Conservation (phyloP, 1,140 invertebrate genomes). For the Diachasma alloeum region DNA sequence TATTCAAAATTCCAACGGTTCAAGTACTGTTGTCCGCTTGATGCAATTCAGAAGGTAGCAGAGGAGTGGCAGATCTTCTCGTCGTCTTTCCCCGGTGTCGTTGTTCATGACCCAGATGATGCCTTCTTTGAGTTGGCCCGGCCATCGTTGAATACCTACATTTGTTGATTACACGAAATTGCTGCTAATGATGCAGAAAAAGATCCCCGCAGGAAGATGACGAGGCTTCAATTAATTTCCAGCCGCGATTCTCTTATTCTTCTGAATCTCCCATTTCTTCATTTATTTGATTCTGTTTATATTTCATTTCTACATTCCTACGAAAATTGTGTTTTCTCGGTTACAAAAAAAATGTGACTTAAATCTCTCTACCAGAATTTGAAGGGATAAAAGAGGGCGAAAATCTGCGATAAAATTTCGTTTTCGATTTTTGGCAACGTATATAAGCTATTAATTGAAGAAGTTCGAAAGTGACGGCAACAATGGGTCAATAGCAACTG, state of each 20-base stretch:
- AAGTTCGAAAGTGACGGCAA: too few relatives aligned
- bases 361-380: too few relatives aligned
- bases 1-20: neutral
- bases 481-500: too few relatives aligned
- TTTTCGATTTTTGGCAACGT: too few relatives aligned
- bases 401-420: too few relatives aligned
- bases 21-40: neutral
- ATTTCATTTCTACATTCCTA: neutral
- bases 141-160: neutral
- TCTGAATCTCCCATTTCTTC: neutral
- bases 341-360: too few relatives aligned
- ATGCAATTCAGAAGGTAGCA: conserved; percentile 3
- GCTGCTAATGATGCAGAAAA: conserved; percentile 21
- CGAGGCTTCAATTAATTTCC: conserved; percentile 9
- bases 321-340: neutral
- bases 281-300: neutral
- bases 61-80: neutral
- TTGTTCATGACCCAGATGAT: conserved; percentile 19
- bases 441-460: too few relatives aligned
- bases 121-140: neutral
- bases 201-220: neutral
- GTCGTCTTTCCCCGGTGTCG: neutral
- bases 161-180: conserved; percentile 21
- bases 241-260: neutral
- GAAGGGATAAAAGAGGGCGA: too few relatives aligned